Evolutionary conservation across 2,113 vertebrate genomes (phyloP).

Genomic region (Orycteropus afer): DNA sequence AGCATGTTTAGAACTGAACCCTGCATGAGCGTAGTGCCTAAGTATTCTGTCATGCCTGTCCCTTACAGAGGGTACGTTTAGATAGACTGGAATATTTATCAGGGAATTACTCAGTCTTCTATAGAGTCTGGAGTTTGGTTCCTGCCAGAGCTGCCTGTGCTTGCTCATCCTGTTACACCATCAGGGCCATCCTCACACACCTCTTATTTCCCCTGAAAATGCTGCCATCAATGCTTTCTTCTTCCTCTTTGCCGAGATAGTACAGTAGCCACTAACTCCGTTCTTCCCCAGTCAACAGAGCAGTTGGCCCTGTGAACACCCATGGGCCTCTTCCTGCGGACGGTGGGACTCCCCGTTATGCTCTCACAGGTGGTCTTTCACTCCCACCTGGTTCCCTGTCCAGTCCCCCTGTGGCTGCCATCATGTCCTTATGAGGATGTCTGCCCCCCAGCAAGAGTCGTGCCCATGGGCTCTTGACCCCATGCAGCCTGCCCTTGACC

Average conservation of each 20-base stretch:
- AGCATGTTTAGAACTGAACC: neutral
- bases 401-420: neutral
- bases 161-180: constrained; percentile 51
- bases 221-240: constrained; percentile 60
- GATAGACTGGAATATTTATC: neutral
- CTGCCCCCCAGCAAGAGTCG: neutral
- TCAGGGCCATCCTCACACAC: constrained; percentile 27
- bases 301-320: constrained; percentile 55
- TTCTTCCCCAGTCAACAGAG: constrained; percentile 53
- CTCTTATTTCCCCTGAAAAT: constrained; percentile 54
- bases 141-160: constrained; percentile 28
- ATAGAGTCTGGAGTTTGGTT: neutral
- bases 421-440: neutral
- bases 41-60: neutral
- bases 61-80: neutral
- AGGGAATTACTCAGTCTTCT: neutral
- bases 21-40: neutral
- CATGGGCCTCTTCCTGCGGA: constrained; percentile 31
- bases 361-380: neutral
- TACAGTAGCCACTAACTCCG: constrained; percentile 27
- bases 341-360: neutral
- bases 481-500: neutral
- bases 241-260: constrained; percentile 56
- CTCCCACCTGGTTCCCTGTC: neutral
- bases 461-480: neutral